Percentiles rank a stretch among this genome's conserved stretches.
phyloP scores from a whole-genome alignment of 2,113 vertebrate genomes.

The Crypturellus undulatus region DNA sequence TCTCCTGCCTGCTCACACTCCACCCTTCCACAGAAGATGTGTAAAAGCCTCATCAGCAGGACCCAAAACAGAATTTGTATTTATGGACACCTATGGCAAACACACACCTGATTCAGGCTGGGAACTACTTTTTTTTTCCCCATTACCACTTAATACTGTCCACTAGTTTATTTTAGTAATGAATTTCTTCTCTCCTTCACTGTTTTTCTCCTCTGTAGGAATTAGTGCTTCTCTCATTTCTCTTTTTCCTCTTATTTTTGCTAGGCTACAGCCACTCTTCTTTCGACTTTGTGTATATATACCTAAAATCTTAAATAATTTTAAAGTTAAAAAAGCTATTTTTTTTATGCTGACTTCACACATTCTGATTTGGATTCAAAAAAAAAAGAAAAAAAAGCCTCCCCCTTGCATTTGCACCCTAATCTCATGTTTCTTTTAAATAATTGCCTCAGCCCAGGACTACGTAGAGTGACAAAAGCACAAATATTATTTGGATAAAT shows the following conservation, averaged over 20 bases:
- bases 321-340: neutral
- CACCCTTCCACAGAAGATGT: neutral
- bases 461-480: neutral
- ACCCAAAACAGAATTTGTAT: neutral
- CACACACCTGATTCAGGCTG: neutral
- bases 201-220: neutral
- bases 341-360: neutral
- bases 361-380: neutral
- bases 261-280: neutral
- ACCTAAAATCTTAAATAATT: neutral
- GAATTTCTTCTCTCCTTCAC: neutral
- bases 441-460: neutral
- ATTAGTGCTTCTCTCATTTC: neutral
- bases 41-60: neutral
- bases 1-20: neutral
- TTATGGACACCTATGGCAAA: neutral
- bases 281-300: neutral
- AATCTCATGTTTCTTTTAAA: neutral
- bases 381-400: neutral
- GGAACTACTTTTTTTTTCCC: neutral
- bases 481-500: neutral
- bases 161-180: neutral
- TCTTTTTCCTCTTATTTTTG: neutral
- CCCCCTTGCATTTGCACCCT: neutral
- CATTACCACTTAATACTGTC: neutral